Evolutionary conservation across 2,888 invertebrate genomes (phyloP).

Genomic region (Tetragonisca angustula): DNA sequence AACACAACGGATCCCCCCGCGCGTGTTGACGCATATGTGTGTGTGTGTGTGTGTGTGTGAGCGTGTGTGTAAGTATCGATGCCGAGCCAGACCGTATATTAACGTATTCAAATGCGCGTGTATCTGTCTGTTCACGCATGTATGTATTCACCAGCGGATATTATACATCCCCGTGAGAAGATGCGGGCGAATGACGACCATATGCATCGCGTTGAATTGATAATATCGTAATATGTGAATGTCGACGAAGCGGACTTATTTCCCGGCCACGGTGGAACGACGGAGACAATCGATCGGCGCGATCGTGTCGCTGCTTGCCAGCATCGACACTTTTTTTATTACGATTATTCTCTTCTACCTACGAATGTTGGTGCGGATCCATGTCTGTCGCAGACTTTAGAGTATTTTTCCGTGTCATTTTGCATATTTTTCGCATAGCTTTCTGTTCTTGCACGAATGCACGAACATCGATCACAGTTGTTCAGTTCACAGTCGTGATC

Average conservation of each 20-base stretch:
- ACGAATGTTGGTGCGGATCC: neutral
- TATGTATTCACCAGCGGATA: slow-evolving; percentile 69
- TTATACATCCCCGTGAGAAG: slow-evolving; percentile 77
- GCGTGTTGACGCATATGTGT: slow-evolving; percentile 17
- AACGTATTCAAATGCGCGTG: slow-evolving; percentile 70
- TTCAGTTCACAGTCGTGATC: too few relatives aligned
- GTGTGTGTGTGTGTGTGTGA: neutral
- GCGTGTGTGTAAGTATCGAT: slow-evolving; percentile 16
- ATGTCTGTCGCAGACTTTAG: too few relatives aligned
- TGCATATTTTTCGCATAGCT: too few relatives aligned
- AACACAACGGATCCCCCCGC: slow-evolving; percentile 35
- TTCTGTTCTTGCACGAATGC: too few relatives aligned
- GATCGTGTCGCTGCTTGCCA: slow-evolving; percentile 33
- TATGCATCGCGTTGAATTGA: slow-evolving; percentile 79
- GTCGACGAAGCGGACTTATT: slow-evolving; percentile 72
- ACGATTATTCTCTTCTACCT: neutral
- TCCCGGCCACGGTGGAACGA: slow-evolving; percentile 15
- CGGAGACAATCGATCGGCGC: slow-evolving; percentile 21
- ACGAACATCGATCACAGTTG: too few relatives aligned
- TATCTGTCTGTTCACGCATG: slow-evolving; percentile 63
- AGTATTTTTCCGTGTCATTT: too few relatives aligned
- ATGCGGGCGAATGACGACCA: slow-evolving; percentile 81
- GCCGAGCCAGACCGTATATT: slow-evolving; percentile 59
- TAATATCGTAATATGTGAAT: slow-evolving; percentile 79
- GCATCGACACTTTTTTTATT: neutral